These are phyloP conservation scores for Chrysemys picta DNA, from an alignment of 2,113 vertebrate genomes.

Conservation along the genomic window DNA sequence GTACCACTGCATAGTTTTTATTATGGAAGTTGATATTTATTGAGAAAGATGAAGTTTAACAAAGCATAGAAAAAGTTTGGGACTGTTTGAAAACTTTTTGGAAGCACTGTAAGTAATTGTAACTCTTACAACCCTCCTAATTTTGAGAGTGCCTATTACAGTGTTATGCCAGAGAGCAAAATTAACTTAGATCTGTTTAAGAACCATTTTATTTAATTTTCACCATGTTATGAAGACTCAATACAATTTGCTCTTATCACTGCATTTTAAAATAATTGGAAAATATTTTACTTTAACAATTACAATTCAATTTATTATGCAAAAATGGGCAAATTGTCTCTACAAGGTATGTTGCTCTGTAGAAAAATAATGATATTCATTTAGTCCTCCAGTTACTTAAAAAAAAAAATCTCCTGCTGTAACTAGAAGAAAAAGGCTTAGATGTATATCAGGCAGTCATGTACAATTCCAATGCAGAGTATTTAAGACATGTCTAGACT, in stretches of 20 bases:
- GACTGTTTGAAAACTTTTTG: not conserved
- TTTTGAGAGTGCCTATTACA: not conserved
- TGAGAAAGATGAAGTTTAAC: not conserved
- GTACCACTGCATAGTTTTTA: not conserved
- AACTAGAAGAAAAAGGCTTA: not conserved
- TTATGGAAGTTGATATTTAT: not conserved
- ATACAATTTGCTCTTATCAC: not conserved
- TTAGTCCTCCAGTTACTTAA: conserved; percentile 16
- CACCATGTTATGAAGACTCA: not conserved
- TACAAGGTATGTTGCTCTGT: not conserved
- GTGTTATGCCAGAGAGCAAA: conserved; percentile 5
- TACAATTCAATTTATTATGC: not conserved
- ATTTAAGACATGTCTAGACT: conserved; percentile 46
- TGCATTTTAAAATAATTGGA: conserved; percentile 11
- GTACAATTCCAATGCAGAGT: conserved; percentile 19
- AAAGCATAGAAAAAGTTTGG: not conserved
- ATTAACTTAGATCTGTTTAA: conserved; percentile 39
- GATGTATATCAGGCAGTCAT: not conserved
- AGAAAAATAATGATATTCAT: not conserved
- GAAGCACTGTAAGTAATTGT: not conserved
- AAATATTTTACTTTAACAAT: conserved; percentile 24
- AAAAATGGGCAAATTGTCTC: not conserved
- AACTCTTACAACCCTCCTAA: not conserved
- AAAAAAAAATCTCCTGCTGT: accelerated
- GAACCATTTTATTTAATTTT: conserved; percentile 8